A percentile compares a stretch with the other conserved stretches of the same genome.
Evolutionary conservation across 2,888 invertebrate species (phyloP).

Genomic region (Strigamia crassipes): DNA sequence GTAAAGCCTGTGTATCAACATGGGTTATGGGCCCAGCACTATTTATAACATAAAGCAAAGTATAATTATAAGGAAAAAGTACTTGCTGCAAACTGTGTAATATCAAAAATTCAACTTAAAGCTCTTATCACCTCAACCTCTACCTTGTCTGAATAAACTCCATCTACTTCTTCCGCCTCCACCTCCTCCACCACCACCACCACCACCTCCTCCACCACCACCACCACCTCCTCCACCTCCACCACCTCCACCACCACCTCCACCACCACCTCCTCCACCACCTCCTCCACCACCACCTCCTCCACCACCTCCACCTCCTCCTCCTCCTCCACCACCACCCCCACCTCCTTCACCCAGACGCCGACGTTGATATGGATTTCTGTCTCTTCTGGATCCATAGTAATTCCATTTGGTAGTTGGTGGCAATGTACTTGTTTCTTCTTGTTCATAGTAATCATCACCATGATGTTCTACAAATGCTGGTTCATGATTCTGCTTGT

Average conservation of each 20-base stretch:
- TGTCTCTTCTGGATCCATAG: not conserved
- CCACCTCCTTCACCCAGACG: not conserved
- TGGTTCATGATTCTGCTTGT: not conserved
- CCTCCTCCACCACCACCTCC: not conserved
- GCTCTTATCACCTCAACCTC: too few relatives aligned
- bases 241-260: not conserved
- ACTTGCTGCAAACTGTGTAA: too few relatives aligned
- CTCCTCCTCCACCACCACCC: not conserved
- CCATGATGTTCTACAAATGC: not conserved
- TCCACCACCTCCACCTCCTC: not conserved
- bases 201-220: not conserved
- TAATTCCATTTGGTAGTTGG: not conserved
- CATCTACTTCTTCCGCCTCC: not conserved
- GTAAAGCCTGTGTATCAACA: too few relatives aligned
- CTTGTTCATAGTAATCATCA: not conserved
- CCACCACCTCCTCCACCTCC: not conserved
- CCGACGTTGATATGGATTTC: not conserved
- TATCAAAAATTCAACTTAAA: too few relatives aligned
- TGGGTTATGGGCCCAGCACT: too few relatives aligned
- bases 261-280: not conserved
- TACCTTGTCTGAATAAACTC: too few relatives aligned
- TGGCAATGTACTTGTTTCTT: not conserved
- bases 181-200: not conserved
- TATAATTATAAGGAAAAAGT: too few relatives aligned
- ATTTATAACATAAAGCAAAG: too few relatives aligned